phyloP scores from a whole-genome alignment of 1,140 invertebrate genomes.

The Drosophila oshimai region DNA sequence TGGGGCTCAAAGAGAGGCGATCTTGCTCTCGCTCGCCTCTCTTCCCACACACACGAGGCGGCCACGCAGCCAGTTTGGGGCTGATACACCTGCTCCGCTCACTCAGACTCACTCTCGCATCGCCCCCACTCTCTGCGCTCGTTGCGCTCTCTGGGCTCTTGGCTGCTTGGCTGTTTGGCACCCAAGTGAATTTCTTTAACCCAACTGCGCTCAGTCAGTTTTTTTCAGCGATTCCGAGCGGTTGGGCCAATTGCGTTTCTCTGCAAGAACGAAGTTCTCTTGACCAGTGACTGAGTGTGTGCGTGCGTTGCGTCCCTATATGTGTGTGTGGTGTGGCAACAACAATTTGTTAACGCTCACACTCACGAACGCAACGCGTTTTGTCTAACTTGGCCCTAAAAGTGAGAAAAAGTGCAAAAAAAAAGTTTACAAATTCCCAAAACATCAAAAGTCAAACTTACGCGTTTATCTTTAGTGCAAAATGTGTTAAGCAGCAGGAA shows the following conservation, averaged over 20 bases:
- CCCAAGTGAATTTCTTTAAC: conserved; percentile 29
- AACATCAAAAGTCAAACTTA: not conserved
- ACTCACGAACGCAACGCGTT: conserved; percentile 39
- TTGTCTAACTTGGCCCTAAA: conserved; percentile 63
- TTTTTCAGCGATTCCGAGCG: conserved; percentile 81
- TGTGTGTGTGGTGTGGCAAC: conserved; percentile 40
- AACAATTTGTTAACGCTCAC: conserved; percentile 62
- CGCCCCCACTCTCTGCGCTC: not conserved
- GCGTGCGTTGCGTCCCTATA: conserved; percentile 15
- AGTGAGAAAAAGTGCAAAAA: conserved; percentile 37
- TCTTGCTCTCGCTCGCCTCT: not conserved
- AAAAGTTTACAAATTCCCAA: conserved; percentile 11
- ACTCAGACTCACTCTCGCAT: conserved; percentile 15
- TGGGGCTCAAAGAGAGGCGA: not conserved
- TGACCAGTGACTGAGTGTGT: conserved; percentile 27
- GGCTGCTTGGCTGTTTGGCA: conserved; percentile 9
- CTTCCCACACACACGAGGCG: not conserved
- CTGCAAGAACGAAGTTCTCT: conserved; percentile 41
- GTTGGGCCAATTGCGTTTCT: conserved; percentile 70
- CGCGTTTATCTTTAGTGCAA: conserved; percentile 48
- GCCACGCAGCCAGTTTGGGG: not conserved
- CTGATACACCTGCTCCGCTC: conserved; percentile 22
- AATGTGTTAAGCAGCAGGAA: conserved; percentile 4
- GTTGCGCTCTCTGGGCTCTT: not conserved
- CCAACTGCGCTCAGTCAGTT: conserved; percentile 64